Conservation (phyloP, 2,113 vertebrate genomes). For the Phrynosoma platyrhinos region DNA sequence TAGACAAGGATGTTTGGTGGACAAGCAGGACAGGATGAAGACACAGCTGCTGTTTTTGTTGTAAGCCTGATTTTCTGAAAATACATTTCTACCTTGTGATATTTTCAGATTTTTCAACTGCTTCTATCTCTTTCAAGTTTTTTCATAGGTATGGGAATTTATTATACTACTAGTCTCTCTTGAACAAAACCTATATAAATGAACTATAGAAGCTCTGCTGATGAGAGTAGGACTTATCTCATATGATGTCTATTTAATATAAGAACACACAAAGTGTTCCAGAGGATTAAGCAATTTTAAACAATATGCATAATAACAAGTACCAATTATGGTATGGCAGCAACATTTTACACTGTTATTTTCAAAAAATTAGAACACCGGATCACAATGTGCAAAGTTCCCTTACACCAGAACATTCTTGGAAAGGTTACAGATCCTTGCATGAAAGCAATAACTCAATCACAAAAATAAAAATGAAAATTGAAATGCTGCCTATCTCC, state of each 20-base stretch:
- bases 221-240: not conserved
- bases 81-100: not conserved
- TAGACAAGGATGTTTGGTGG: not conserved
- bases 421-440: not conserved
- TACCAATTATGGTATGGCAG: not conserved
- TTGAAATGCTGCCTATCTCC: not conserved
- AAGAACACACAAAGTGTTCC: not conserved
- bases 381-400: not conserved
- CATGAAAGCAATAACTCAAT: not conserved
- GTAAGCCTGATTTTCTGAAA: not conserved
- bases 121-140: not conserved
- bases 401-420: not conserved
- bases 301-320: not conserved
- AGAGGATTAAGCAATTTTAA: not conserved
- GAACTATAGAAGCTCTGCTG: not conserved
- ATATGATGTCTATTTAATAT: not conserved
- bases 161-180: not conserved
- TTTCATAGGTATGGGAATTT: slow-evolving; percentile 17
- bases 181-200: not conserved
- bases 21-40: not conserved
- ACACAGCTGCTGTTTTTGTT: no score
- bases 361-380: not conserved
- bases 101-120: not conserved
- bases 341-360: not conserved
- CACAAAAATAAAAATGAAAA: not conserved